A percentile compares a stretch with the other conserved stretches of the same genome.
Evolutionary conservation across 1,140 invertebrate genomes (phyloP).

Genomic region (Phymorhynchus buccinoides): DNA sequence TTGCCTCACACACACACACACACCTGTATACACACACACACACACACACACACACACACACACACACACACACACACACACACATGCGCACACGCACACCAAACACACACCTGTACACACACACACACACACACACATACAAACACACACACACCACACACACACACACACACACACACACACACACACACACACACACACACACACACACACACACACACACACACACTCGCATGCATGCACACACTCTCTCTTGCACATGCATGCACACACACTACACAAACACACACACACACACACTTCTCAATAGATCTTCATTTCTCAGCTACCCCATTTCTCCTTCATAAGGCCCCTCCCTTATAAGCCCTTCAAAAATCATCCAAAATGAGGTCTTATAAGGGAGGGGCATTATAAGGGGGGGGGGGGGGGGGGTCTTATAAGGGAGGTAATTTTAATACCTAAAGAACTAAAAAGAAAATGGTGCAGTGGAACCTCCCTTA

Average conservation of each 20-base stretch:
- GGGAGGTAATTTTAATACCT: too few species aligned
- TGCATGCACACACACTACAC: not conserved
- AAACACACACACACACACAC: constrained; percentile 16
- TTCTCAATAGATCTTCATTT: too few species aligned
- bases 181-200: not conserved
- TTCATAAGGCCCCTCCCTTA: too few species aligned
- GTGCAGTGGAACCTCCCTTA: too few species aligned
- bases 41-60: not conserved
- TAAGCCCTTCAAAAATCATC: too few species aligned
- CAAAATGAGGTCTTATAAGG: too few species aligned
- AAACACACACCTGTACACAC: too few species aligned
- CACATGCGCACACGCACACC: not conserved
- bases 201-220: not conserved
- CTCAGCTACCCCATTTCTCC: too few species aligned
- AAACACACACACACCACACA: not conserved
- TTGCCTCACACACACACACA: not conserved
- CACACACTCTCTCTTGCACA: not conserved
- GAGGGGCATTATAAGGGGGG: too few species aligned
- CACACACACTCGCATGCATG: not conserved
- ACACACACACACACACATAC: not conserved
- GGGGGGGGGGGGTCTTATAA: too few species aligned
- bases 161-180: not conserved
- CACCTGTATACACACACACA: not conserved
- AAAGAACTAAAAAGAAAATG: too few species aligned
- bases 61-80: not conserved